These are phyloP conservation scores for Drosophila peninsularis DNA, from an alignment of 2,888 invertebrate genomes.

Conservation along the genomic window DNA sequence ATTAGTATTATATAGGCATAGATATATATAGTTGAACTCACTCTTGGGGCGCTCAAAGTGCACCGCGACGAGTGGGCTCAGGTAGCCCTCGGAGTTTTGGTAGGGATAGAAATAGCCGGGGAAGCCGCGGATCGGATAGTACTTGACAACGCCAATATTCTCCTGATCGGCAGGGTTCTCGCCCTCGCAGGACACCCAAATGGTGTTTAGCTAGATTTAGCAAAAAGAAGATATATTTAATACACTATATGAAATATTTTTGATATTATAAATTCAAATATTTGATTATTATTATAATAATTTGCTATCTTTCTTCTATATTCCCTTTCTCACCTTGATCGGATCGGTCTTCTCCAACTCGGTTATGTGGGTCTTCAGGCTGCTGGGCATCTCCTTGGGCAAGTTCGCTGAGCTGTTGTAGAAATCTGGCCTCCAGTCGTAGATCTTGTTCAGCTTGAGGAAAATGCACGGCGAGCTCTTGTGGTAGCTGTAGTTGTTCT, in stretches of 20 bases:
- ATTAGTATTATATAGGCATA: not conserved
- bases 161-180: slow-evolving; percentile 97
- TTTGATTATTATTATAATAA: not conserved
- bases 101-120: slow-evolving; percentile 96
- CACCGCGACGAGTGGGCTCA: slow-evolving; percentile 94
- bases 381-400: slow-evolving; percentile 90
- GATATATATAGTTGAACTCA: slow-evolving; percentile 86
- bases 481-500: slow-evolving; percentile 94
- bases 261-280: not conserved
- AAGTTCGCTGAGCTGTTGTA: slow-evolving; percentile 90
- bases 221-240: not conserved
- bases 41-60: slow-evolving; percentile 92
- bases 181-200: slow-evolving; percentile 97
- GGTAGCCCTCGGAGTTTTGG: slow-evolving; percentile 93
- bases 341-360: slow-evolving; percentile 85
- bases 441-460: slow-evolving; percentile 97
- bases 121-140: slow-evolving; percentile 92
- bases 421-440: slow-evolving; percentile 93
- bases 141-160: slow-evolving; percentile 93
- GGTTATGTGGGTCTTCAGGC: slow-evolving; percentile 89
- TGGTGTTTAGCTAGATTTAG: slow-evolving; percentile 88
- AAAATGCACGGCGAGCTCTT: slow-evolving; percentile 97
- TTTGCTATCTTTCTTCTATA: not conserved
- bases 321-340: slow-evolving; percentile 76
- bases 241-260: not conserved